phyloP scores from a whole-genome alignment of 2,888 invertebrate species.

The Rotaria socialis region DNA sequence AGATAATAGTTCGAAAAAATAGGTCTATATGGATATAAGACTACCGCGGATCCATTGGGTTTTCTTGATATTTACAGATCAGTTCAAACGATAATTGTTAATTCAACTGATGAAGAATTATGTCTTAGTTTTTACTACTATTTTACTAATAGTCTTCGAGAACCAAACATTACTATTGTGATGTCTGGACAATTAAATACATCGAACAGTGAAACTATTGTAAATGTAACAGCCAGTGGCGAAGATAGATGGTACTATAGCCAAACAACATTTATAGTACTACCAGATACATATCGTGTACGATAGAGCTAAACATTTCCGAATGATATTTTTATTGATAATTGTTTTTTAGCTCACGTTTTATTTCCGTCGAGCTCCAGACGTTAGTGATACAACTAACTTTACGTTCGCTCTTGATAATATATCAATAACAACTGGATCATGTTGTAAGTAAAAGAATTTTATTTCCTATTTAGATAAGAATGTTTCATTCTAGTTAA shows the following conservation, averaged over 20 bases:
- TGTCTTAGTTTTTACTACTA: neutral
- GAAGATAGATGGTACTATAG: neutral
- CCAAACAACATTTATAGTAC: neutral
- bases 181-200: neutral
- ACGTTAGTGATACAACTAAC: too few species aligned
- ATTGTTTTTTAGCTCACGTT: neutral
- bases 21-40: neutral
- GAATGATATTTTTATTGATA: neutral
- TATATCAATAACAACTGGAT: too few species aligned
- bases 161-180: neutral
- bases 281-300: neutral
- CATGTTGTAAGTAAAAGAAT: too few species aligned
- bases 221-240: neutral
- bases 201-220: neutral
- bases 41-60: neutral
- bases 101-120: neutral
- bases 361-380: too few species aligned
- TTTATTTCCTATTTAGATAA: too few species aligned
- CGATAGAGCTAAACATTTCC: neutral
- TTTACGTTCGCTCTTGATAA: too few species aligned
- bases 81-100: neutral
- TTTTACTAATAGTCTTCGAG: neutral
- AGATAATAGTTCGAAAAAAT: neutral
- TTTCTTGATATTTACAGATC: neutral
- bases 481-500: too few species aligned